Conservation (phyloP, 2,888 invertebrate genomes). For the Hydraecia micacea region DNA sequence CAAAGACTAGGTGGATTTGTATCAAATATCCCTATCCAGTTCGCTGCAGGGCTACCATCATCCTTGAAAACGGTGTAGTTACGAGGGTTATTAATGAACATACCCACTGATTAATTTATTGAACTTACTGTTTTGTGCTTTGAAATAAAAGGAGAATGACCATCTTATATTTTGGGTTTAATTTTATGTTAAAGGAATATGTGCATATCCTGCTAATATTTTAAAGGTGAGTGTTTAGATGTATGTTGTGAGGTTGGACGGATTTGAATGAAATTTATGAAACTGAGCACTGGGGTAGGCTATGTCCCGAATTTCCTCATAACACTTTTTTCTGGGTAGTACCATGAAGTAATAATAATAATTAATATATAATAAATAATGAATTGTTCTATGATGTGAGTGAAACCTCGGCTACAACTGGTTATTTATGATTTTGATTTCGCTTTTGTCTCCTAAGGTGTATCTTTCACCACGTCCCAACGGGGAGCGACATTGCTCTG, state of each 20-base stretch:
- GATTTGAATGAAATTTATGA: neutral
- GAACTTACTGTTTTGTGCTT: neutral
- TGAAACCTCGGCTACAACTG: neutral
- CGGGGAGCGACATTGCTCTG: conserved; percentile 31
- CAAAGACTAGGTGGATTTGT: conserved; percentile 64
- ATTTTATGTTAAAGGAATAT: conserved; percentile 3
- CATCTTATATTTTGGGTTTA: neutral
- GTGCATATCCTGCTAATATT: neutral
- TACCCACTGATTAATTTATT: conserved; percentile 51
- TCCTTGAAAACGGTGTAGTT: conserved; percentile 52
- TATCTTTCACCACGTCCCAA: conserved; percentile 18
- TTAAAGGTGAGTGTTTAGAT: neutral
- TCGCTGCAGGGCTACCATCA: conserved; percentile 65
- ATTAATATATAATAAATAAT: neutral
- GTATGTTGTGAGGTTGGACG: neutral
- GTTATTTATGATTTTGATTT: conserved; percentile 1
- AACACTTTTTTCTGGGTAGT: neutral
- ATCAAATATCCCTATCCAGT: conserved; percentile 33
- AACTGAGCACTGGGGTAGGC: neutral
- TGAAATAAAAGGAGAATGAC: neutral
- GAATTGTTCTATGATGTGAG: neutral
- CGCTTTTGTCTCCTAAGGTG: conserved; percentile 16
- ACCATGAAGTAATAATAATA: neutral
- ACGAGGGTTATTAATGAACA: conserved; percentile 53
- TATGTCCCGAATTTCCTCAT: too few relatives aligned